These are phyloP conservation scores for Leptopilina clavipes DNA, from an alignment of 1,140 invertebrate genomes.

Conservation along the genomic window DNA sequence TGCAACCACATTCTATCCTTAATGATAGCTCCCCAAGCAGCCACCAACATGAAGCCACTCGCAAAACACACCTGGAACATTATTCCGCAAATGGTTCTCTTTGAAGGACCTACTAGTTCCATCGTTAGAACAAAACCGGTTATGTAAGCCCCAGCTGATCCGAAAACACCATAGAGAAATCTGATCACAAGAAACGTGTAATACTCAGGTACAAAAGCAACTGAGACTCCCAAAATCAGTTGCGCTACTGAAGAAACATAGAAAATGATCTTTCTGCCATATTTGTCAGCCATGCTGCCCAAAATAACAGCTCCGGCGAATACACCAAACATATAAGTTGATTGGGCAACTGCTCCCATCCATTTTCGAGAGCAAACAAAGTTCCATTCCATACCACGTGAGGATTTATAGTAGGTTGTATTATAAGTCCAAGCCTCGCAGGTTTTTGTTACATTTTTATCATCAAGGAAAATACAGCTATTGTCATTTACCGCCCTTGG, in stretches of 20 bases:
- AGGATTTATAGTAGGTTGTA: conserved; percentile 80
- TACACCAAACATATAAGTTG: conserved; percentile 91
- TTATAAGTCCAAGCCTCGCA: conserved; percentile 85
- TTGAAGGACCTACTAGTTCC: conserved; percentile 89
- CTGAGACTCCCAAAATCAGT: conserved; percentile 81
- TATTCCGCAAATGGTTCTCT: conserved; percentile 87
- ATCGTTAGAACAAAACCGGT: conserved; percentile 90
- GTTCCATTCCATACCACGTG: conserved; percentile 87
- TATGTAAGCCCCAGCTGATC: conserved; percentile 89
- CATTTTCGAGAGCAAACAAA: conserved; percentile 88
- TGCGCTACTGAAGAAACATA: conserved; percentile 84
- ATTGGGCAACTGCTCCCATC: conserved; percentile 87
- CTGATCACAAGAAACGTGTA: conserved; percentile 81
- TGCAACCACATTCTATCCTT: conserved; percentile 85
- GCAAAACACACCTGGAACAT: conserved; percentile 88
- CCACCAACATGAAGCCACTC: conserved; percentile 87
- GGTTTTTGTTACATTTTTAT: conserved; percentile 69
- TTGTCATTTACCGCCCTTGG: conserved; percentile 72
- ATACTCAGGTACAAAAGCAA: conserved; percentile 85
- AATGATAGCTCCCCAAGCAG: conserved; percentile 87
- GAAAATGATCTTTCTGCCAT: conserved; percentile 87
- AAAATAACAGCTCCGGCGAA: conserved; percentile 88
- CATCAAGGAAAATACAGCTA: conserved; percentile 75
- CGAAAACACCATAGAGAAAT: conserved; percentile 87
- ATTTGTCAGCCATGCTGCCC: conserved; percentile 91